Conservation (phyloP, 92 coral and sea anemone genomes). For the Scolanthus callimorphus region DNA sequence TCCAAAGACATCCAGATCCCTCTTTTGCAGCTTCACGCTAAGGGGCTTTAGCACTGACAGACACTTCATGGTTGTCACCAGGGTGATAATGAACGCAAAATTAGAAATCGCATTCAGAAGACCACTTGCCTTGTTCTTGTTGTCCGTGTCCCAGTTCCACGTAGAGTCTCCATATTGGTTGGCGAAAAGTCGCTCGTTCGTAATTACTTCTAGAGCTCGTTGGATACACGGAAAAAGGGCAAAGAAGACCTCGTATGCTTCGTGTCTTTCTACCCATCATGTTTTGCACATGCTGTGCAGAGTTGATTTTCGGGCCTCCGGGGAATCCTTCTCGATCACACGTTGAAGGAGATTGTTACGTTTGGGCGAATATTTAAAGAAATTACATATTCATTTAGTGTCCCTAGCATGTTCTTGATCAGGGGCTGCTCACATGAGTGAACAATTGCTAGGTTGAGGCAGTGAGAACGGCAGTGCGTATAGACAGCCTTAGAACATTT, state of each 20-base stretch:
- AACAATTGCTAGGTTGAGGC: constrained; percentile 41
- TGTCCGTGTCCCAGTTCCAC: constrained; percentile 17
- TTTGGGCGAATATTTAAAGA: constrained; percentile 36
- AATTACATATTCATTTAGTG: constrained; percentile 30
- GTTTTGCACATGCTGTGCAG: constrained; percentile 19
- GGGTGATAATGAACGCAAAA: constrained; percentile 22
- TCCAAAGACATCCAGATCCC: constrained; percentile 14
- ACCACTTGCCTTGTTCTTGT: constrained; percentile 14
- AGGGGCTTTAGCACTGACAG: constrained; percentile 30
- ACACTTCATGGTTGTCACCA: constrained; percentile 30
- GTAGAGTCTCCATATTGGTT: constrained; percentile 19
- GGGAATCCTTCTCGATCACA: constrained; percentile 22
- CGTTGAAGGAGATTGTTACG: constrained; percentile 14
- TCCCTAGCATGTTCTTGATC: constrained; percentile 47
- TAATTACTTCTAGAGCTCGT: constrained; percentile 24
- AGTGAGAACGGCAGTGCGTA: constrained; percentile 37
- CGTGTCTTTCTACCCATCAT: constrained; percentile 24
- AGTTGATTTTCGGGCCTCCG: constrained; percentile 26
- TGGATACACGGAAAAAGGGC: constrained; percentile 10
- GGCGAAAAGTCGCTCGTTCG: constrained; percentile 15
- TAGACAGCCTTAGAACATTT: constrained; percentile 39
- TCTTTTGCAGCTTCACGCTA: constrained; percentile 32
- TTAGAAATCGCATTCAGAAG: constrained; percentile 17
- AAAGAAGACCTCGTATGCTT: constrained; percentile 19
- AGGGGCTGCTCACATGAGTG: constrained; percentile 46